phyloP scores from a whole-genome alignment of 2,113 vertebrate species.

The Indri indri region DNA sequence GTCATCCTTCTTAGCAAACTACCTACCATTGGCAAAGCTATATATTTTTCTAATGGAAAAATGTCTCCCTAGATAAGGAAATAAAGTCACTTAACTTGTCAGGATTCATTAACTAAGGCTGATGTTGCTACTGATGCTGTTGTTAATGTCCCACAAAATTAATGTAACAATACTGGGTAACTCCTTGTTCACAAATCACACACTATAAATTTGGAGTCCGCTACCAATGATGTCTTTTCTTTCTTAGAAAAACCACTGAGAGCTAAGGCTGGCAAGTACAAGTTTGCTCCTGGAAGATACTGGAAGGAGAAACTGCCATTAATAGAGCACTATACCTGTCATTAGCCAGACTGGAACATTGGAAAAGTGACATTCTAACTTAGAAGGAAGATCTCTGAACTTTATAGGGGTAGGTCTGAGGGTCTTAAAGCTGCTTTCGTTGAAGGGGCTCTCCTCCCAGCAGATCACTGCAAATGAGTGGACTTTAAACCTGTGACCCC shows the following conservation, averaged over 20 bases:
- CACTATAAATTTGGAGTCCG: slow-evolving; percentile 32
- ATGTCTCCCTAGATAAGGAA: slow-evolving; percentile 52
- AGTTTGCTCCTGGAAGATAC: background rate
- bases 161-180: slow-evolving; percentile 40
- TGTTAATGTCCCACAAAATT: slow-evolving; percentile 62
- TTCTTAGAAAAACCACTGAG: background rate
- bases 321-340: background rate
- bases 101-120: slow-evolving; percentile 60
- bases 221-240: slow-evolving; percentile 20
- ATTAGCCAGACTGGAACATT: background rate
- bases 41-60: slow-evolving; percentile 68
- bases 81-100: slow-evolving; percentile 40
- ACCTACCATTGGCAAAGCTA: slow-evolving; percentile 30
- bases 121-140: slow-evolving; percentile 33
- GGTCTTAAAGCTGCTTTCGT: background rate
- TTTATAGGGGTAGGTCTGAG: background rate
- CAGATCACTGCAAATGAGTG: background rate
- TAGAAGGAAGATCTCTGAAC: background rate
- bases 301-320: background rate
- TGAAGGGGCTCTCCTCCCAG: background rate
- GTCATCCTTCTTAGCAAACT: slow-evolving; percentile 44
- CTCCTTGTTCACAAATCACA: slow-evolving; percentile 52
- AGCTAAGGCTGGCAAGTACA: background rate
- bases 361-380: background rate
- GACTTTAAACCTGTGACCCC: slow-evolving; percentile 34